Conservation (phyloP, 1,140 invertebrate species). For the Ceratitis capitata region DNA sequence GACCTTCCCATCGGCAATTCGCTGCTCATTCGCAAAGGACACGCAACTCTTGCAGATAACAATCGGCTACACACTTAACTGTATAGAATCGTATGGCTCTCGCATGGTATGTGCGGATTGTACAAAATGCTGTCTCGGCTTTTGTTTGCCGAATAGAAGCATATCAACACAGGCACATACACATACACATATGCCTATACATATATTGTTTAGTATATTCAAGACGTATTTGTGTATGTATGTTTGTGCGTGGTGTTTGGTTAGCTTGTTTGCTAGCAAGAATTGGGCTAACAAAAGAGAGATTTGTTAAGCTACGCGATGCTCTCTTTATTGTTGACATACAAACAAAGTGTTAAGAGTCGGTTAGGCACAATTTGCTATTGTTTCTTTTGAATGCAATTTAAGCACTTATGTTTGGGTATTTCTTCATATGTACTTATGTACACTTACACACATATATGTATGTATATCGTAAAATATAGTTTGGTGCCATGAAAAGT, state of each 20-base stretch:
- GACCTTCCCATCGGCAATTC: constrained; percentile 9
- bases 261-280: not conserved
- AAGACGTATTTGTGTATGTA: too few species aligned
- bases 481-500: too few species aligned
- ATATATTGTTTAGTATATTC: too few species aligned
- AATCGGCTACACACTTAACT: constrained; percentile 21
- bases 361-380: not conserved
- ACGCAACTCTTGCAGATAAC: constrained; percentile 35
- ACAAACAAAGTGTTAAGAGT: not conserved
- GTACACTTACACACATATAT: not conserved
- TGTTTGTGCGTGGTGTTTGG: not conserved
- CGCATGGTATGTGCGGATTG: not conserved
- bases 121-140: constrained; percentile 7
- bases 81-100: not conserved
- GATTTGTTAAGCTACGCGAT: not conserved
- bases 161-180: too few species aligned
- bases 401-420: not conserved
- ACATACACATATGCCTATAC: too few species aligned
- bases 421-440: not conserved
- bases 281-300: constrained; percentile 19
- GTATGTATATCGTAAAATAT: not conserved
- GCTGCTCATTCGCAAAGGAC: constrained; percentile 14
- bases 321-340: constrained; percentile 3
- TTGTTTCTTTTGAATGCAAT: not conserved
- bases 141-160: not conserved